Percentiles rank a stretch among this genome's conserved stretches.
Evolutionary conservation across 2,797 vertebrate genomes (phyloP).

Genomic region (Megaceryle alcyon): DNA sequence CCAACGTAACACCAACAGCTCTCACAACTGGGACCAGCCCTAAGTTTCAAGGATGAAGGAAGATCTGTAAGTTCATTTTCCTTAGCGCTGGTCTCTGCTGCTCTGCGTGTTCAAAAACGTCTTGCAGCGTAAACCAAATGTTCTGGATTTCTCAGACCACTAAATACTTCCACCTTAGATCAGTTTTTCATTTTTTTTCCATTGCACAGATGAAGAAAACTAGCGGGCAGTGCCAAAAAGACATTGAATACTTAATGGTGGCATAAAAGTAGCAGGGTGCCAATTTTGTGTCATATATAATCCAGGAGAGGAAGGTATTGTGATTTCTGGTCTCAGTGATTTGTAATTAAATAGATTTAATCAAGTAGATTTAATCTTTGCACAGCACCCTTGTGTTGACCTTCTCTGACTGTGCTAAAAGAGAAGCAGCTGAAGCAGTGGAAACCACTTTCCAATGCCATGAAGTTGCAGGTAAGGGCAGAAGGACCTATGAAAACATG

Average conservation of each 20-base stretch:
- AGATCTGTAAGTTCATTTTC: neutral
- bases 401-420: neutral
- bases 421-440: neutral
- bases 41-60: neutral
- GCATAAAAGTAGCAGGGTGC: neutral
- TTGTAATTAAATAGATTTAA: neutral
- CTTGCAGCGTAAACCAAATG: neutral
- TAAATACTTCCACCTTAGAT: neutral
- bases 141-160: neutral
- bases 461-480: neutral
- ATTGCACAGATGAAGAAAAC: neutral
- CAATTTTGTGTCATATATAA: neutral
- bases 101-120: neutral
- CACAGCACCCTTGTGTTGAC: neutral
- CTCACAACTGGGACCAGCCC: neutral
- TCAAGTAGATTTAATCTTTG: neutral
- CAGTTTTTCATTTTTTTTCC: neutral
- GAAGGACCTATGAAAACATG: neutral
- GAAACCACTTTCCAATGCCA: neutral
- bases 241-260: rapidly evolving
- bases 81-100: neutral
- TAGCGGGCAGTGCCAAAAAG: neutral
- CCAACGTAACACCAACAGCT: neutral
- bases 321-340: neutral
- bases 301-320: too few relatives aligned